These are phyloP conservation scores for Callopanchax toddi DNA, from an alignment of 2,113 vertebrate genomes.

Conservation along the genomic window DNA sequence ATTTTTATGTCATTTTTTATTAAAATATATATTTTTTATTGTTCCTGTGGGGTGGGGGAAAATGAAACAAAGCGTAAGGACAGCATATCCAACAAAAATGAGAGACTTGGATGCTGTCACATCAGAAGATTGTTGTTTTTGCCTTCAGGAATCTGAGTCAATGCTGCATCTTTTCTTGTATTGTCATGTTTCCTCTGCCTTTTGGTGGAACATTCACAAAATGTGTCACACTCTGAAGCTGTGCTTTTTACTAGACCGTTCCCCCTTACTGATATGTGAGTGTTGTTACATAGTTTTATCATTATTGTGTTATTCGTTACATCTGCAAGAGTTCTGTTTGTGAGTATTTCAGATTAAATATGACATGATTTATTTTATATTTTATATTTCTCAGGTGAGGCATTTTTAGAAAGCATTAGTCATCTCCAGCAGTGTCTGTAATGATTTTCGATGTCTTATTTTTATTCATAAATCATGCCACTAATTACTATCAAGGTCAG, in stretches of 20 bases:
- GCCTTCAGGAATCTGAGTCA: conserved; percentile 10
- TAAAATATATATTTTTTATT: neutral
- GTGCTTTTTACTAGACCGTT: neutral
- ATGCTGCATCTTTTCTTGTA: neutral
- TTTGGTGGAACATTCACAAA: neutral
- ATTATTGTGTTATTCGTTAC: neutral
- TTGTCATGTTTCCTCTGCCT: conserved; percentile 6
- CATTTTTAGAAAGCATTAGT: conserved; percentile 17
- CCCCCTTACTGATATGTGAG: neutral
- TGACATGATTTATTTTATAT: conserved; percentile 6
- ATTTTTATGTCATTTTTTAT: neutral
- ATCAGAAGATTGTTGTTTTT: neutral
- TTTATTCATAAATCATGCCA: conserved; percentile 32
- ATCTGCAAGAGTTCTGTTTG: neutral
- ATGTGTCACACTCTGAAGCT: neutral
- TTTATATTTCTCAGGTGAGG: conserved; percentile 10
- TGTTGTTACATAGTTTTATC: no score
- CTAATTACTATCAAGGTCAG: conserved; percentile 51
- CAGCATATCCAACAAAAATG: neutral
- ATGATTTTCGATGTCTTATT: conserved; percentile 33
- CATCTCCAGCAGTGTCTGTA: conserved; percentile 22
- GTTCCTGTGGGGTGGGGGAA: neutral
- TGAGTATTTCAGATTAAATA: neutral
- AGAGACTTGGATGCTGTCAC: neutral
- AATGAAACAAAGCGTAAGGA: neutral